Conservation (phyloP, 1,140 invertebrate genomes). For the Chironomus striatipennis region DNA sequence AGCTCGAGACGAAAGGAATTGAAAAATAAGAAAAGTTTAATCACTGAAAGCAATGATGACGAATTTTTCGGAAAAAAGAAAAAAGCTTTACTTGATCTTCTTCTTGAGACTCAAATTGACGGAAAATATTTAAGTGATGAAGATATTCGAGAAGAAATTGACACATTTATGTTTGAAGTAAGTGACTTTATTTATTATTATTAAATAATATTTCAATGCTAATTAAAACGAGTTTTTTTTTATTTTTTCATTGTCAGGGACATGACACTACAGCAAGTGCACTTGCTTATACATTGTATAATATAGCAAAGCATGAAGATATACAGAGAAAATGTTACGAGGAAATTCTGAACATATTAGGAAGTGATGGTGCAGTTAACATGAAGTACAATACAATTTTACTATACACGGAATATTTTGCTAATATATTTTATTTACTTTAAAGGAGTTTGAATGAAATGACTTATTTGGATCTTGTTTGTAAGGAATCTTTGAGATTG, state of each 20-base stretch:
- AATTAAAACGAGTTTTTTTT: neutral
- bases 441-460: slow-evolving; percentile 40
- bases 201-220: neutral
- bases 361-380: slow-evolving; percentile 30
- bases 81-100: slow-evolving; percentile 58
- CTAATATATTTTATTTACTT: slow-evolving; percentile 30
- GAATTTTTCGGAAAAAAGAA: slow-evolving; percentile 40
- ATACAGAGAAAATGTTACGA: slow-evolving; percentile 45
- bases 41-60: neutral
- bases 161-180: slow-evolving; percentile 65
- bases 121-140: slow-evolving; percentile 44
- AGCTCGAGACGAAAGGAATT: neutral
- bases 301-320: slow-evolving; percentile 30
- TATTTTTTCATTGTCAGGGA: slow-evolving; percentile 24
- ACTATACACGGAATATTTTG: neutral
- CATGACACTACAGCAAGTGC: slow-evolving; percentile 35
- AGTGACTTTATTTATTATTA: slow-evolving; percentile 25
- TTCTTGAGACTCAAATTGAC: slow-evolving; percentile 48
- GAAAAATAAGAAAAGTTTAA: neutral
- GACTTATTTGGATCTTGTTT: slow-evolving; percentile 47
- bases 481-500: slow-evolving; percentile 44
- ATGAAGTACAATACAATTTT: neutral
- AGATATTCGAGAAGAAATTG: slow-evolving; percentile 57
- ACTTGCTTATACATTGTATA: slow-evolving; percentile 32
- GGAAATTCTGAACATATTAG: slow-evolving; percentile 49